phyloP scores from a whole-genome alignment of 2,888 invertebrate species.

The Melikaiella ostensackeni region DNA sequence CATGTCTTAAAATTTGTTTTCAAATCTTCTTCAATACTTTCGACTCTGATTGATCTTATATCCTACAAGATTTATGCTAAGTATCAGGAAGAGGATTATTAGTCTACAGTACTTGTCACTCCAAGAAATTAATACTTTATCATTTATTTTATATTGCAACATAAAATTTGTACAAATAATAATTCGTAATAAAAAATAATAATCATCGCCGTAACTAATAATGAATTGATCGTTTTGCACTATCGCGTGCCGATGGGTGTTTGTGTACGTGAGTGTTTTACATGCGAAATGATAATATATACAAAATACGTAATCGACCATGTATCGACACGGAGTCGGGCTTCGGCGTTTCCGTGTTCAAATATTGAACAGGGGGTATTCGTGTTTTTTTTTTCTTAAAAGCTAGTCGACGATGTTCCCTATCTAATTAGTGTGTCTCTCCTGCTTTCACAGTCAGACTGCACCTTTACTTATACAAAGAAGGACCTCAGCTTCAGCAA shows the following conservation, averaged over 20 bases:
- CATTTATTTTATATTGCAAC: constrained; percentile 76
- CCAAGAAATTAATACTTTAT: constrained; percentile 62
- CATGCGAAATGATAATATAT: constrained; percentile 54
- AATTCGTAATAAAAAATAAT: constrained; percentile 53
- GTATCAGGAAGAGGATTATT: not conserved
- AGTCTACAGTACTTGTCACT: not conserved
- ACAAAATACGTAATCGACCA: constrained; percentile 52
- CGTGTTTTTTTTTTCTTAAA: constrained; percentile 27
- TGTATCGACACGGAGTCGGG: constrained; percentile 16
- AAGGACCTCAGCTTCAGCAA: constrained; percentile 24
- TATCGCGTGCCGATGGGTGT: constrained; percentile 50
- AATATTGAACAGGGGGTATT: constrained; percentile 67
- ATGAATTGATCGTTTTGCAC: constrained; percentile 44
- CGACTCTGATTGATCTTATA: not conserved
- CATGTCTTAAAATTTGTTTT: too few species aligned
- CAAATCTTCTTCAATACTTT: constrained; percentile 5
- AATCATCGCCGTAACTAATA: constrained; percentile 48
- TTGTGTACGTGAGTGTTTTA: constrained; percentile 46
- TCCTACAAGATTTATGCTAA: not conserved
- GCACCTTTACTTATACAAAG: constrained; percentile 19
- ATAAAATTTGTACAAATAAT: constrained; percentile 74
- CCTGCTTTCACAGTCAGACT: constrained; percentile 46
- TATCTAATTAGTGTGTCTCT: constrained; percentile 52
- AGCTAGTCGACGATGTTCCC: constrained; percentile 49
- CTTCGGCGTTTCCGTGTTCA: constrained; percentile 57